Percentiles rank a stretch among this genome's conserved stretches.
Evolutionary conservation across 2,113 vertebrate species (phyloP).

Genomic region (Cinclus cinclus): DNA sequence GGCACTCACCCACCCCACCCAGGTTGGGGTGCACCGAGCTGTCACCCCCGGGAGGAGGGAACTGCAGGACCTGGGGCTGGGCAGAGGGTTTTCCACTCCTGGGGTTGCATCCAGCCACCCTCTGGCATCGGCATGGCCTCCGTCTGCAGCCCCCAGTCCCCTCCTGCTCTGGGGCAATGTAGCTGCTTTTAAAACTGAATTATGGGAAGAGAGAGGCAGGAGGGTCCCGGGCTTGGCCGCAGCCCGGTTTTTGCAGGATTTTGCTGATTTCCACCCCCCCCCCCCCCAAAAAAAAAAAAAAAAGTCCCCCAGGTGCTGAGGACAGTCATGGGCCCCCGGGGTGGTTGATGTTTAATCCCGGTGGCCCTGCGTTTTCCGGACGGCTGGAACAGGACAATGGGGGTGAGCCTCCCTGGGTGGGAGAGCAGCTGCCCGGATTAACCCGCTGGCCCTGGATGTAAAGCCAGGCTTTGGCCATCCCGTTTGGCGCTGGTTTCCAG

Average conservation of each 20-base stretch:
- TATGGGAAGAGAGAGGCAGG: neutral
- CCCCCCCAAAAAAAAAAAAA: neutral
- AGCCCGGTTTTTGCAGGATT: neutral
- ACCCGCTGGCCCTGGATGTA: neutral
- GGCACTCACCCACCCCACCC: neutral
- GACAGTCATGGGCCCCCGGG: accelerated
- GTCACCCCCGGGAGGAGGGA: neutral
- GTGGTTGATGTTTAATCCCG: neutral
- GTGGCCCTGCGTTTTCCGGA: neutral
- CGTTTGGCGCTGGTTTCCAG: neutral
- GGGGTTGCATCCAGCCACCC: neutral
- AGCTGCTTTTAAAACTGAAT: neutral
- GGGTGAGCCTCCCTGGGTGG: neutral
- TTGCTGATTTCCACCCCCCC: neutral
- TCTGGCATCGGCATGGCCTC: too few species aligned
- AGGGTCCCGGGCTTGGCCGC: neutral
- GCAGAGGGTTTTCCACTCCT: neutral
- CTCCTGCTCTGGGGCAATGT: neutral
- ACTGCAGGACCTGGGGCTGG: neutral
- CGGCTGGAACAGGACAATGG: slow-evolving; percentile 1
- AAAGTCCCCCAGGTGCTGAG: accelerated
- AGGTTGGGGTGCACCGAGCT: accelerated
- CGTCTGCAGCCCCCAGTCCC: neutral
- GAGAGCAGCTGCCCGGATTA: slow-evolving; percentile 18
- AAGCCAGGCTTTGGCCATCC: neutral